phyloP scores from a whole-genome alignment of 2,888 invertebrate species.

The Megalurothrips usitatus region DNA sequence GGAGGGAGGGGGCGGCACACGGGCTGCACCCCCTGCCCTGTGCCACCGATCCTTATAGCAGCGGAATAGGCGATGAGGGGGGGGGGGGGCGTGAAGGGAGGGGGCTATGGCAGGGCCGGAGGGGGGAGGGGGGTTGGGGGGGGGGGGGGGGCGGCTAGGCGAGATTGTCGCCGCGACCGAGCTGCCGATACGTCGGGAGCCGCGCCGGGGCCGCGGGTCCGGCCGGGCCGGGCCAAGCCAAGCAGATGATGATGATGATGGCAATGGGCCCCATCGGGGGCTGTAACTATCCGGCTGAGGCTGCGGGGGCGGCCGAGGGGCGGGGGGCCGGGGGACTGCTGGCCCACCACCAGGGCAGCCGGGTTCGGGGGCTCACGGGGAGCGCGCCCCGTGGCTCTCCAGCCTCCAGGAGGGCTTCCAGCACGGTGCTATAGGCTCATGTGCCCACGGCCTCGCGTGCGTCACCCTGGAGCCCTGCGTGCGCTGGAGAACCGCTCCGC shows the following conservation, averaged over 20 bases:
- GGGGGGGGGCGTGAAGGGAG: no score
- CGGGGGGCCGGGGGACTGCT: background rate
- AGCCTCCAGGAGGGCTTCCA: no score
- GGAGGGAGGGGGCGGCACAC: no score
- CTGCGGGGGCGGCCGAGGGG: background rate
- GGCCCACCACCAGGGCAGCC: background rate
- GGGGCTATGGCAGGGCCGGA: background rate
- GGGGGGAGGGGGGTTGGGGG: background rate
- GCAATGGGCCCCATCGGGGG: background rate
- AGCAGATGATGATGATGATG: conserved; percentile 5
- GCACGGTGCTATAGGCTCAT: no score
- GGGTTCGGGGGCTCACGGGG: background rate
- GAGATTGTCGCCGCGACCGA: background rate
- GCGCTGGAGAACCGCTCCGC: no score
- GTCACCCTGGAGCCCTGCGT: no score
- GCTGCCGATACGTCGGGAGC: background rate
- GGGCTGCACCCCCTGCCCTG: no score
- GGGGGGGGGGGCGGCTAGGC: background rate
- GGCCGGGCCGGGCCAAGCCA: background rate
- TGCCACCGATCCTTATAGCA: no score
- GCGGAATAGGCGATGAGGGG: no score
- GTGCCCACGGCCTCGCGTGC: no score
- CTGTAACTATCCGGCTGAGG: background rate
- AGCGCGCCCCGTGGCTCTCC: background rate
- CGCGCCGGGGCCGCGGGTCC: background rate